Evolutionary conservation across 1,140 invertebrate species (phyloP).

Genomic region (Dinothrombium tinctorium): DNA sequence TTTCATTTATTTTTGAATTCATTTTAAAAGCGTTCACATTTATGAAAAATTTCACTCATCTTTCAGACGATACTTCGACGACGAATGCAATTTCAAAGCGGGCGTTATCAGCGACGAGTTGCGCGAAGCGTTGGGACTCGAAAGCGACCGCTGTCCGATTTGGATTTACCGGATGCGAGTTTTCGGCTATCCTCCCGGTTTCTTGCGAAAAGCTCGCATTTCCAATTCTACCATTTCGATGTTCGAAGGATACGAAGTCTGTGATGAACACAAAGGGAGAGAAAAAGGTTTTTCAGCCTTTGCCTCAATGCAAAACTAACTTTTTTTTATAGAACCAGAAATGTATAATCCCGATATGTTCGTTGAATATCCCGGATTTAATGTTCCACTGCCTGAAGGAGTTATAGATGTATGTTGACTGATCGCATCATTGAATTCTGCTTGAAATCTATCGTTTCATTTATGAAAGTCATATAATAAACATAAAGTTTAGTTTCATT

Average conservation of each 20-base stretch:
- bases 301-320: not conserved
- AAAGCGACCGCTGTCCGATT: constrained; percentile 41
- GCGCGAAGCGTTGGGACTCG: constrained; percentile 45
- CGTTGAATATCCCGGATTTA: constrained; percentile 66
- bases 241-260: too few relatives aligned
- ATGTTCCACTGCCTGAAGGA: constrained; percentile 28
- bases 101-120: constrained; percentile 24
- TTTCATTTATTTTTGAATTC: too few relatives aligned
- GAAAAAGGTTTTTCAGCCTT: not conserved
- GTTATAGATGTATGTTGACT: constrained; percentile 21
- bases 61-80: constrained; percentile 6
- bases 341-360: constrained; percentile 54
- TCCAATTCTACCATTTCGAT: constrained; percentile 5
- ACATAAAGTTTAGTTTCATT: too few relatives aligned
- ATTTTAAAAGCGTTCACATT: too few relatives aligned
- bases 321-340: constrained; percentile 20
- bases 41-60: too few relatives aligned
- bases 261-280: not conserved
- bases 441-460: constrained; percentile 1
- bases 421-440: not conserved
- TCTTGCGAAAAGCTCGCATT: constrained; percentile 56
- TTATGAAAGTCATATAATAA: constrained; percentile 4
- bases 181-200: constrained; percentile 70
- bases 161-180: constrained; percentile 63
- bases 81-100: constrained; percentile 1